Evolutionary conservation across 2,888 invertebrate species (phyloP), one percentile per base, ranked within the genome.

Genomic region (Scaptomyza polygonia): DNA sequence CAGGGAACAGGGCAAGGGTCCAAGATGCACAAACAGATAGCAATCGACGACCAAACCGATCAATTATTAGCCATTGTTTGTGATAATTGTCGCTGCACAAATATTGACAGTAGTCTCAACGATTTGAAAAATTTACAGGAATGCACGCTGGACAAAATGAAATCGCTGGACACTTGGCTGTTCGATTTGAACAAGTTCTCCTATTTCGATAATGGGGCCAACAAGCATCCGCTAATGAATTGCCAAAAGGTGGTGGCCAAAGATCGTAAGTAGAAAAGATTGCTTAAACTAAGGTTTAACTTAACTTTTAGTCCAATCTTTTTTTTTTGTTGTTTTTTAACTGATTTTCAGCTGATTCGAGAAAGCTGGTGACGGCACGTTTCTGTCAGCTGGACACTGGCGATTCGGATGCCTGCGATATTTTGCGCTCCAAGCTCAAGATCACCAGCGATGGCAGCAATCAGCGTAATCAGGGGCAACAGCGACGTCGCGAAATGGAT

Each of bases 221-320:
- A 79, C 44, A 89, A 89, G 47, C 81, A 81, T 75, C 91, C 91
- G 2, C 79, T 91, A 2, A 91, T 92, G 90, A 90, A 90, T 64
- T 92, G 92, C 70, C 92, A 92, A 79, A 92, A 92, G 73, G 91
- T 92, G 25, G 89, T 91, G 49, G 91, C 90, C 52, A 84, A 82
- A 74, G 91, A 89, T 48, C 90, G 92, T 92, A 79, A 88, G 90
- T 56, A 9, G 11, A 32, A 32, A 32, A 32, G 30, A 12, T 25
- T 25, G 25, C 5, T 5, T 25, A 25, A 25, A 25, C 25, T 25
- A 25, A 25, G 25, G 25, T 25, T 4, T 5, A 25, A 25, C 25
- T 25, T 25, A 25, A 25, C 25, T 25, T 5, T 25, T 3, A 5
- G 3, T 5, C 25, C 25, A 5, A 5, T 5, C 3, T 5, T 25